A percentile compares a stretch with the other conserved stretches of the same genome.
phyloP scores from a whole-genome alignment of 1,140 invertebrate genomes.

The Drosophila sucinea region DNA sequence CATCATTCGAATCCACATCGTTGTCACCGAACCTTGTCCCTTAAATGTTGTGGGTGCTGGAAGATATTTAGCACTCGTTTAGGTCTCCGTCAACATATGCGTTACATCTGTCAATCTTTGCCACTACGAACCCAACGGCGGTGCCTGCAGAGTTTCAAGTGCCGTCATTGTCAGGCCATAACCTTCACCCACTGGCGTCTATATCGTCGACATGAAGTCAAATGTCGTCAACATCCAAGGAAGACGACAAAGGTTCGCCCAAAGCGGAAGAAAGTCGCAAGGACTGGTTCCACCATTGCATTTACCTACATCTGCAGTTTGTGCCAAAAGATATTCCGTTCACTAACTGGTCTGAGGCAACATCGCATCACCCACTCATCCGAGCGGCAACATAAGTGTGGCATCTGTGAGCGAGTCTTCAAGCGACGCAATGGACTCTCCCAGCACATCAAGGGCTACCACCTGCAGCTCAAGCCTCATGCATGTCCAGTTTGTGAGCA shows the following conservation, averaged over 20 bases:
- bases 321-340: slow-evolving; percentile 66
- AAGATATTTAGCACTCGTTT: slow-evolving; percentile 57
- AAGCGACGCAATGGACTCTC: slow-evolving; percentile 75
- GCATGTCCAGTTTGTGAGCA: slow-evolving; percentile 74
- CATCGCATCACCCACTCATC: slow-evolving; percentile 75
- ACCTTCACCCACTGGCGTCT: slow-evolving; percentile 76
- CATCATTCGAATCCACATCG: slow-evolving; percentile 16
- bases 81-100: slow-evolving; percentile 67
- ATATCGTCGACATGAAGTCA: slow-evolving; percentile 67
- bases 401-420: slow-evolving; percentile 69
- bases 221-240: slow-evolving; percentile 45
- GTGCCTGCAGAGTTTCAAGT: slow-evolving; percentile 69
- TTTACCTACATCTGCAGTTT: slow-evolving; percentile 43
- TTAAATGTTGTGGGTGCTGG: slow-evolving; percentile 58
- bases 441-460: slow-evolving; percentile 77
- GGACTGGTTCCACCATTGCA: not conserved
- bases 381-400: slow-evolving; percentile 69
- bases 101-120: slow-evolving; percentile 72
- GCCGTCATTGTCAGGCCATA: slow-evolving; percentile 65
- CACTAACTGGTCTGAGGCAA: slow-evolving; percentile 66
- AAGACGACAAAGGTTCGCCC: slow-evolving; percentile 21
- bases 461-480: slow-evolving; percentile 76
- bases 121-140: slow-evolving; percentile 55
- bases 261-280: slow-evolving; percentile 17
- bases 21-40: slow-evolving; percentile 31